Base-by-base conservation (phyloP, 2,113 vertebrate genomes). In the Cyrtonyx montezumae region DNA sequence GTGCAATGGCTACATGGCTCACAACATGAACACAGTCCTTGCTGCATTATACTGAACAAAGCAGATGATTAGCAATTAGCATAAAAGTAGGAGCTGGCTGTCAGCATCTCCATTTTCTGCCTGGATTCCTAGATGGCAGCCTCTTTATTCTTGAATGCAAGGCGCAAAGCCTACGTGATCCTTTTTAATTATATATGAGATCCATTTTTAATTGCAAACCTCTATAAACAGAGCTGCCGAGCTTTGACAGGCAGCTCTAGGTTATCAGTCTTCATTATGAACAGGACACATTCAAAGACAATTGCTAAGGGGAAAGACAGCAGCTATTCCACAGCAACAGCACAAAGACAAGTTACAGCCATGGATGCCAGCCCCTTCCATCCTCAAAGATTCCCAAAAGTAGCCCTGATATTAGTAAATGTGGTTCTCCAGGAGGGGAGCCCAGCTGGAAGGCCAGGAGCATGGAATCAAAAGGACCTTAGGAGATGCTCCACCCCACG, bases 151-250 rank as follows among this genome's bases (percentile, higher is more conserved):
- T 90, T 86, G 90, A 95, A 96, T 20, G 66, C 76, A 80, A 96
- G 84, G 87, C 89, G 0, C 91, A 94, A 96, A 96, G 94, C 94
- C 93, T 96, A 85, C 87, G 65, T 94, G 94, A 96, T 95, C 96
- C 94, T 96, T 96, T 96, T 96, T 96, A 96, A 96, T 96, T 96
- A 96, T 96, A 96, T 76, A 94, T 94, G 96, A 96, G 96, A 93
- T 94, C 95, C 95, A 94, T 95, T 96, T 96, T 96, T 96, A 96
- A 96, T 95, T 96, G 96, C 91, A 80, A 85, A 86, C 62, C 79
- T 96, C 91, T 93, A 90, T 95, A 95, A 96, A 95, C 94, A 92
- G 93, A 94, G 87, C 95, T 96, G 91, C 95, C 0, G 76, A 93
- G 95, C 87, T 91, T 86, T 94, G 96, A 96, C 91, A 93, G 91